phyloP scores from a whole-genome alignment of 2,797 vertebrate genomes.

The Gadopsis bispinosus region DNA sequence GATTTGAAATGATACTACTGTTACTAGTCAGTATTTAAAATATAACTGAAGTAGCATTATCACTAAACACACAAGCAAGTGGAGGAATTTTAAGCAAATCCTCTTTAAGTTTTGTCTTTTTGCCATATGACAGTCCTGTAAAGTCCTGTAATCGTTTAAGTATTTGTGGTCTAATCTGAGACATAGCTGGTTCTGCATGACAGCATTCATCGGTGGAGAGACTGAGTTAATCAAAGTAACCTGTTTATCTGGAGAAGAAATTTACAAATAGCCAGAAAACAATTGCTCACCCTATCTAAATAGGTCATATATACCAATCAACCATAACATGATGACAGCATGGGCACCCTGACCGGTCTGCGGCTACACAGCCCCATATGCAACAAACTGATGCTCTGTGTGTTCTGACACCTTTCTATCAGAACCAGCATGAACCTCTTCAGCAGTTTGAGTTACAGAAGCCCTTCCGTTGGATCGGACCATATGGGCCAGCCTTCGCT shows the following conservation, averaged over 20 bases:
- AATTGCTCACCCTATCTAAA: not conserved
- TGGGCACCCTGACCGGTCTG: too few species aligned
- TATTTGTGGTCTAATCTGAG: not conserved
- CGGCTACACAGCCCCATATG: too few species aligned
- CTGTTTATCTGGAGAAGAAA: not conserved
- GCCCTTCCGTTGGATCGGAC: too few species aligned
- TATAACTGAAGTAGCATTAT: not conserved
- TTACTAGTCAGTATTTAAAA: not conserved
- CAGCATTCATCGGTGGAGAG: not conserved
- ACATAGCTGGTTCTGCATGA: not conserved
- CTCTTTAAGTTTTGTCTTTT: not conserved
- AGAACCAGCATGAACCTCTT: too few species aligned
- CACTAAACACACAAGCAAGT: not conserved
- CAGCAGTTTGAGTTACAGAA: too few species aligned
- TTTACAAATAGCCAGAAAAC: not conserved
- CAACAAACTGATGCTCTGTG: too few species aligned
- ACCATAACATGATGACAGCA: too few species aligned
- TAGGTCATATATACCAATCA: not conserved
- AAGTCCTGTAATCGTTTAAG: too few species aligned
- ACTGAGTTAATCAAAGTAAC: not conserved
- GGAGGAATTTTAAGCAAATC: not conserved
- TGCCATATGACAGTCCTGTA: not conserved
- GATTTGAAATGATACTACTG: not conserved
- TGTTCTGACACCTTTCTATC: too few species aligned
- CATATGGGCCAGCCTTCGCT: too few species aligned